Evolutionary conservation across 2,888 invertebrate species (phyloP).

Genomic region (Tenthredo distinguenda): DNA sequence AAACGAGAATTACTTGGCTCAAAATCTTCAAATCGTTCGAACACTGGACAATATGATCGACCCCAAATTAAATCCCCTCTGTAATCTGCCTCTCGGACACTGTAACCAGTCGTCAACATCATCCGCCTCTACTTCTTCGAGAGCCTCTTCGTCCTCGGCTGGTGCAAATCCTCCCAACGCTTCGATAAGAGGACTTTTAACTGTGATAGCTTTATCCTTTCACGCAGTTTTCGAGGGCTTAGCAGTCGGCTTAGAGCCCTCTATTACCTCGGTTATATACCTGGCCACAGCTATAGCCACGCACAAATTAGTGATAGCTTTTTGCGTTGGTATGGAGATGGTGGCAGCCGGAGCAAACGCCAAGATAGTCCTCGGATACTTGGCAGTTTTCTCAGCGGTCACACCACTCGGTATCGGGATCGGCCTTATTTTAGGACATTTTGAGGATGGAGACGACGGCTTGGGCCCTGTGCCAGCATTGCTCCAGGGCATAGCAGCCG

Average conservation of each 20-base stretch:
- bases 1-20: constrained; percentile 40
- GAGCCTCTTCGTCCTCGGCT: neutral
- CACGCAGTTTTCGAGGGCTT: constrained; percentile 86
- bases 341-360: constrained; percentile 78
- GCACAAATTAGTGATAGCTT: constrained; percentile 84
- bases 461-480: constrained; percentile 79
- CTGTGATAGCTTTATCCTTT: constrained; percentile 84
- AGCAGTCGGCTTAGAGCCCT: constrained; percentile 84
- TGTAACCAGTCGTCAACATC: neutral
- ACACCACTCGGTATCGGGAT: constrained; percentile 85
- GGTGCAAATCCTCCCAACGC: constrained; percentile 71
- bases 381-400: constrained; percentile 83
- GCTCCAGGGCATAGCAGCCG: constrained; percentile 87
- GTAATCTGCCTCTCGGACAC: constrained; percentile 13
- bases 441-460: constrained; percentile 76
- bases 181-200: constrained; percentile 81
- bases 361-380: constrained; percentile 81
- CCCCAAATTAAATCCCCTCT: neutral
- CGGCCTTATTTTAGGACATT: constrained; percentile 80
- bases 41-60: constrained; percentile 8
- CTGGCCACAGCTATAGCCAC: constrained; percentile 84
- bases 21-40: constrained; percentile 15
- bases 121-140: constrained; percentile 23
- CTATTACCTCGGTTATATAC: constrained; percentile 79
- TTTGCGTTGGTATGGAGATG: constrained; percentile 84